phyloP scores from a whole-genome alignment of 1,140 invertebrate genomes.

The Rhopalosiphum padi region DNA sequence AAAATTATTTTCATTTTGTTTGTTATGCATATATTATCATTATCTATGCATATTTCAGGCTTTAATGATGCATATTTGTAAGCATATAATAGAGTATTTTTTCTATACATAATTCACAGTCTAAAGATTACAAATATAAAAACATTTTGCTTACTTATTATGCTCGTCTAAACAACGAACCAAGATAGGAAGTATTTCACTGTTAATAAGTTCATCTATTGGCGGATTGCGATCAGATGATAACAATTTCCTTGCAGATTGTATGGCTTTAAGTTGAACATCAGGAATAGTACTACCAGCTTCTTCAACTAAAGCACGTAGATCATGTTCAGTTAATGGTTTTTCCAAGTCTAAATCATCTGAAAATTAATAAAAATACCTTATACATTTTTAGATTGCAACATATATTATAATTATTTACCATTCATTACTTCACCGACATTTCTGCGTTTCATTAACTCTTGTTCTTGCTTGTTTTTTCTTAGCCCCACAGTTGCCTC shows the following conservation, averaged over 20 bases:
- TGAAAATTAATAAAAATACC: constrained; percentile 61
- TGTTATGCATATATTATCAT: no score
- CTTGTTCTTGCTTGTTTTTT: constrained; percentile 97
- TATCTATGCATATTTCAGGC: no score
- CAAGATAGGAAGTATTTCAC: constrained; percentile 92
- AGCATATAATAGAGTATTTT: not conserved
- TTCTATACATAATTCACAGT: not conserved
- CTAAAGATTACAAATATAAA: not conserved
- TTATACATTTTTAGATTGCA: not conserved
- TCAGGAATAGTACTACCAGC: constrained; percentile 76
- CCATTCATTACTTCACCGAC: constrained; percentile 84
- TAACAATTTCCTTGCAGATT: constrained; percentile 89
- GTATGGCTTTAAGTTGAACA: constrained; percentile 81
- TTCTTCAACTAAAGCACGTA: constrained; percentile 72
- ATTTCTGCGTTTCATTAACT: constrained; percentile 93
- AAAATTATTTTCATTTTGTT: no score
- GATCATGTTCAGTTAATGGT: constrained; percentile 71
- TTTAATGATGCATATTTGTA: not conserved
- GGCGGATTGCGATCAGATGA: constrained; percentile 98
- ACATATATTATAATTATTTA: constrained; percentile 61
- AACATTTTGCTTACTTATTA: constrained; percentile 70
- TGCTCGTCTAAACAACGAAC: constrained; percentile 87
- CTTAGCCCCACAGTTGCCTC: constrained; percentile 95
- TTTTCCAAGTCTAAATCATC: constrained; percentile 80
- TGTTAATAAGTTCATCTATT: constrained; percentile 94